Percentiles rank a stretch among this genome's conserved stretches.
Conservation (phyloP, 2,113 vertebrate species). For the Ptychochromis oligacanthus region DNA sequence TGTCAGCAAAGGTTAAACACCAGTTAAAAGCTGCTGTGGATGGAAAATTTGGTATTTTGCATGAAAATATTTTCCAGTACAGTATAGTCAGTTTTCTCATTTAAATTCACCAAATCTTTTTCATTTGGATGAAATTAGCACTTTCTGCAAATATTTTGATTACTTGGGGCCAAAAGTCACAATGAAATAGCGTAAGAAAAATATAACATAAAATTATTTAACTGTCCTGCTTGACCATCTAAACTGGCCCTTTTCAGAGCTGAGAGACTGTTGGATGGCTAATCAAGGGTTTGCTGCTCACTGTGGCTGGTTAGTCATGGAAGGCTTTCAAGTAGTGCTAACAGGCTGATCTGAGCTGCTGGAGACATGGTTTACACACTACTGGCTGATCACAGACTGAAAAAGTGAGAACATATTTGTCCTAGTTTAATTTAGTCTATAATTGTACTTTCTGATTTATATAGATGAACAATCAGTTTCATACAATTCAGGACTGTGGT, state of each 20-base stretch:
- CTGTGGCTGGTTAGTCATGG: conserved; percentile 4
- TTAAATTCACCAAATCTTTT: conserved; percentile 3
- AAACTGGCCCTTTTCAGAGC: not conserved
- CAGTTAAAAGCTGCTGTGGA: conserved; percentile 7
- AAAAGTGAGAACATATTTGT: conserved; percentile 1
- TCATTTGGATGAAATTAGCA: not conserved
- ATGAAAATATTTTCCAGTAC: not conserved
- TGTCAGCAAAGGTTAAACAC: conserved; percentile 16
- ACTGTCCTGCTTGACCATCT: not conserved
- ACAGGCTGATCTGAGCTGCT: conserved; percentile 40
- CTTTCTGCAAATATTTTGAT: not conserved
- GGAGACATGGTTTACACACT: conserved; percentile 10
- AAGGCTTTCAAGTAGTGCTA: conserved; percentile 10
- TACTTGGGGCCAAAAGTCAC: not conserved
- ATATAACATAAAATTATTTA: not conserved
- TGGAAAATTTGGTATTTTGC: not conserved
- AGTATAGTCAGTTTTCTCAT: conserved; percentile 8
- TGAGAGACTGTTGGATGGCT: conserved; percentile 6
- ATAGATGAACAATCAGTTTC: not conserved
- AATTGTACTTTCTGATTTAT: not conserved
- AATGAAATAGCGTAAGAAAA: not conserved
- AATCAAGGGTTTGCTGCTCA: conserved; percentile 21
- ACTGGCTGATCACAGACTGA: not conserved
- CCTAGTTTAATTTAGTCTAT: not conserved
- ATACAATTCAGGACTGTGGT: not conserved